Evolutionary conservation across 2,888 invertebrate species (phyloP), one percentile per base, ranked within the genome.

Genomic region (Lasioglossum villosulum): DNA sequence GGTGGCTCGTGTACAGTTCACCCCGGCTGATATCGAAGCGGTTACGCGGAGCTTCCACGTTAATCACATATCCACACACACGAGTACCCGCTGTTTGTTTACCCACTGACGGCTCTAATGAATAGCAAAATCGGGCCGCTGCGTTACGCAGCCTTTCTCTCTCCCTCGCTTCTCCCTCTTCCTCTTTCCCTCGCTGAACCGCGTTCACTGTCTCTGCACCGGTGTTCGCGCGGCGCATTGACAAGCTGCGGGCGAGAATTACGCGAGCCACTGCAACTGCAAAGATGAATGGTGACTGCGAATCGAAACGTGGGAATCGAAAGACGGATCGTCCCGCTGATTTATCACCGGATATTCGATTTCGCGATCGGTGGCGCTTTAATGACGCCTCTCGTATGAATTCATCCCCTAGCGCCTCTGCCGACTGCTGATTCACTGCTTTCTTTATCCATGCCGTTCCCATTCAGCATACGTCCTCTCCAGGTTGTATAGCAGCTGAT

Each of bases 1-100:
- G 70, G 39, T 23, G 75, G 78, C 75, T 80, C 37, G 74, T 88
- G 71, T 82, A 80, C 78, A 63, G 83, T 87, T 90, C 82, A 77
- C 81, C 84, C 84, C 73, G 68, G 86, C 89, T 80, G 91, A 92
- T 93, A 90, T 92, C 90, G 92, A 88, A 84, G 90, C 90, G 91
- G 92, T 93, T 92, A 91, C 90, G 91, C 84, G 87, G 85, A 90
- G 92, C 92, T 92, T 93, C 91, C 90, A 88, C 93, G 93, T 94
- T 94, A 94, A 94, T 94, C 94, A 93, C 93, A 91, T 93, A 93
- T 93, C 91, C 92, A 91, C 92, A 92, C 91, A 92, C 88, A 83
- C 87, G 90, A 89, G 89, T 87, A 87, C 89, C 89, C 91, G 90
- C 89, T 93, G 92, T 94, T 93, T 93, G 92, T 93, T 93, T 93